A percentile compares a stretch with the other conserved stretches of the same genome.
Conservation (phyloP, 2,888 invertebrate genomes). For the Chalcis sispes region DNA sequence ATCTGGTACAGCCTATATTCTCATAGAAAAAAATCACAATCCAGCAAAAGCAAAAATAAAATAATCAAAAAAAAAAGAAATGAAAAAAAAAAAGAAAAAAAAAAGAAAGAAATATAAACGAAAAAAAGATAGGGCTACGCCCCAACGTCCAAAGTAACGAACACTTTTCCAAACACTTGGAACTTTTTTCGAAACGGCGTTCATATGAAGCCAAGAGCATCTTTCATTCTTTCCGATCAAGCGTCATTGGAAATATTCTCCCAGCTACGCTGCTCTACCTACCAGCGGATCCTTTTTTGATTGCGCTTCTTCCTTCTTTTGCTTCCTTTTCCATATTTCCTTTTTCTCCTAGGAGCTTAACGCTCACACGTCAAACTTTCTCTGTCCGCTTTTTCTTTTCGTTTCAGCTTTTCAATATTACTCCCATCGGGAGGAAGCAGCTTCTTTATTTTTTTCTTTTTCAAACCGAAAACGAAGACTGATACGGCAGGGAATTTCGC, state of each 20-base stretch:
- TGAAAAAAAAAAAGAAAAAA: too few species aligned
- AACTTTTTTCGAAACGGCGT: not conserved
- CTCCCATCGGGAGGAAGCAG: not conserved
- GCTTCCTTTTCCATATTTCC: conserved; percentile 30
- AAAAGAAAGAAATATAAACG: too few species aligned
- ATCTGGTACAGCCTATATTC: too few species aligned
- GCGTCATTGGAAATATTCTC: conserved; percentile 34
- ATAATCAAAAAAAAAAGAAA: too few species aligned
- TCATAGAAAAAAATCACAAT: too few species aligned
- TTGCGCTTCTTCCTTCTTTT: conserved; percentile 58
- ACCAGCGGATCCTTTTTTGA: conserved; percentile 69
- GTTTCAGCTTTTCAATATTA: not conserved
- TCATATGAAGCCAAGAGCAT: not conserved
- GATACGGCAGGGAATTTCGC: conserved; percentile 60
- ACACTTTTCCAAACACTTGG: conserved; percentile 39
- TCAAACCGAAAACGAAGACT: conserved; percentile 63
- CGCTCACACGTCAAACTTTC: too few species aligned
- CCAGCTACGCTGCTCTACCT: not conserved
- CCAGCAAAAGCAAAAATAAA: too few species aligned
- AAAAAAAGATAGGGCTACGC: conserved; percentile 14
- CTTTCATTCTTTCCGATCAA: conserved; percentile 4
- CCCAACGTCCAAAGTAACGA: conserved; percentile 17
- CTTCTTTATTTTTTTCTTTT: too few species aligned
- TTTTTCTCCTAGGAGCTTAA: conserved; percentile 1
- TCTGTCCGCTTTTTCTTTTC: conserved; percentile 2